These are phyloP conservation scores for Hypselothyrea guttata DNA, from an alignment of 2,888 invertebrate species.

Conservation along the genomic window DNA sequence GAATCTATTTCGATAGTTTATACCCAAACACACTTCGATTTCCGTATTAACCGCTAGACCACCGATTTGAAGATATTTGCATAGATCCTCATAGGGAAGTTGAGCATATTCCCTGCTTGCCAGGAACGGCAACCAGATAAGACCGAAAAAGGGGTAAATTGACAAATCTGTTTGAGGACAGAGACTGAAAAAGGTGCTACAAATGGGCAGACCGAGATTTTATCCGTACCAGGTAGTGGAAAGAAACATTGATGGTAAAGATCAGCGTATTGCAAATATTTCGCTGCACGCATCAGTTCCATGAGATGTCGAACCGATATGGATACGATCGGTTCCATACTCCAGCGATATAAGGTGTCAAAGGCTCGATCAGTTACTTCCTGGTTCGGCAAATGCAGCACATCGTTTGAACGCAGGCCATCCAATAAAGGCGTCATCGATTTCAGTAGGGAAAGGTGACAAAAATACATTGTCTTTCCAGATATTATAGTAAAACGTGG, in stretches of 20 bases:
- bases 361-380: slow-evolving; percentile 23
- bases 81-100: neutral
- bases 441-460: slow-evolving; percentile 33
- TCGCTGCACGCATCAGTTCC: slow-evolving; percentile 17
- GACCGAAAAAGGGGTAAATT: slow-evolving; percentile 9
- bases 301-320: slow-evolving; percentile 4
- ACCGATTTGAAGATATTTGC: slow-evolving; percentile 1
- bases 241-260: slow-evolving; percentile 16
- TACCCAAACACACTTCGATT: slow-evolving; percentile 36
- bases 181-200: too few relatives aligned
- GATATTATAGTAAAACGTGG: slow-evolving; percentile 19
- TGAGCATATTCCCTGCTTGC: slow-evolving; percentile 19
- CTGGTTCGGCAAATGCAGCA: slow-evolving; percentile 19
- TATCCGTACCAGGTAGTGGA: too few relatives aligned
- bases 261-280: slow-evolving; percentile 20
- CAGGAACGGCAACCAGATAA: slow-evolving; percentile 22
- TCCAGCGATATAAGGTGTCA: slow-evolving; percentile 34
- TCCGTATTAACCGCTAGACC: slow-evolving; percentile 39
- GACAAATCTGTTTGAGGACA: too few relatives aligned
- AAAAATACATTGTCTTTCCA: slow-evolving; percentile 16
- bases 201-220: too few relatives aligned
- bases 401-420: too few relatives aligned
- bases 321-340: slow-evolving; percentile 1
- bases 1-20: neutral
- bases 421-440: slow-evolving; percentile 1